phyloP scores from a whole-genome alignment of 2,113 vertebrate species.

The Brachyistius frenatus region DNA sequence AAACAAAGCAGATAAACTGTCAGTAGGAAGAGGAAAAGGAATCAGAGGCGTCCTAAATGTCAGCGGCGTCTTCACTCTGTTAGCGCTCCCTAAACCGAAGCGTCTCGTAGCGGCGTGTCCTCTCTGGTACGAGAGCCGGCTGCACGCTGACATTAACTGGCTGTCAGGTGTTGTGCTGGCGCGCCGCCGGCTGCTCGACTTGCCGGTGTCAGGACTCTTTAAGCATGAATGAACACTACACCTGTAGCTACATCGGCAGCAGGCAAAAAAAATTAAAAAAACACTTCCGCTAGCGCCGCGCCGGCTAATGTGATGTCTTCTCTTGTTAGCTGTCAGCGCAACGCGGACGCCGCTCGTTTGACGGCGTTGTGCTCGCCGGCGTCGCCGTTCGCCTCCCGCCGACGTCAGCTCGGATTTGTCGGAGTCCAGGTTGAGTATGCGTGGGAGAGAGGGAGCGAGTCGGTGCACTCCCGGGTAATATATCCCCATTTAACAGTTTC shows the following conservation, averaged over 20 bases:
- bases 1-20: not conserved
- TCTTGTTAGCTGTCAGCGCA: constrained; percentile 68
- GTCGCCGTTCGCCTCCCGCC: constrained; percentile 64
- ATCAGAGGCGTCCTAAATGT: not conserved
- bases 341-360: constrained; percentile 26
- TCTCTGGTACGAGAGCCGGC: constrained; percentile 24
- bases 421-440: not conserved
- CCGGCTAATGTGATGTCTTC: constrained; percentile 67
- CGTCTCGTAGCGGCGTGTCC: not conserved
- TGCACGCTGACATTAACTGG: constrained; percentile 57
- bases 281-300: constrained; percentile 28
- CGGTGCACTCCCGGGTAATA: not conserved
- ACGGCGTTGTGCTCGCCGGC: constrained; percentile 50
- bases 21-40: too few relatives aligned
- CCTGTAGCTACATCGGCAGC: constrained; percentile 66
- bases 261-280: too few relatives aligned
- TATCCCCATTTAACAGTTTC: not conserved
- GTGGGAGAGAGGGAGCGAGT: constrained; percentile 3
- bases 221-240: constrained; percentile 69
- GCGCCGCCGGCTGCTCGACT: constrained; percentile 37
- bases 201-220: constrained; percentile 61
- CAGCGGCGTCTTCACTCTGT: constrained; percentile 5
- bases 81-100: constrained; percentile 16
- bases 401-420: constrained; percentile 58
- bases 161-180: constrained; percentile 65